Evolutionary conservation across 2,113 vertebrate genomes (phyloP).

Genomic region (Atlantisia rogersi): DNA sequence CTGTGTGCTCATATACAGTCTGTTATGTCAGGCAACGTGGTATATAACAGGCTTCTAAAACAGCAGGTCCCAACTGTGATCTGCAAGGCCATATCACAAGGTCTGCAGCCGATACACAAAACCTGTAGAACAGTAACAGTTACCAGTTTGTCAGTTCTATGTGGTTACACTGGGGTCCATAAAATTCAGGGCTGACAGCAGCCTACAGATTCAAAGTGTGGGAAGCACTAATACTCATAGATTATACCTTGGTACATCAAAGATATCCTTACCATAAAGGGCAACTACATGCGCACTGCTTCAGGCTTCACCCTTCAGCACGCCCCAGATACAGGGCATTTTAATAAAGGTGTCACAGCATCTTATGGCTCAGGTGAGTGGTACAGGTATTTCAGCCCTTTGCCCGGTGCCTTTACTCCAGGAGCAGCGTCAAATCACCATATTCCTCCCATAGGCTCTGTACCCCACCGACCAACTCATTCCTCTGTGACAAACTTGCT

Average conservation of each 20-base stretch:
- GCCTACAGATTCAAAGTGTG: neutral
- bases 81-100: neutral
- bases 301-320: neutral
- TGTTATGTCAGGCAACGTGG: neutral
- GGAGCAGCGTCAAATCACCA: neutral
- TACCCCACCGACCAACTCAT: neutral
- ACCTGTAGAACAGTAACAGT: neutral
- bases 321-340: fast-evolving
- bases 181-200: neutral
- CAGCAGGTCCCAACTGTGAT: neutral
- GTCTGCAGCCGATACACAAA: neutral
- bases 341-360: neutral
- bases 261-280: neutral
- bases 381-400: neutral
- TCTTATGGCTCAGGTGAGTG: neutral
- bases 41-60: neutral
- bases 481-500: neutral
- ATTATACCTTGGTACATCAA: neutral
- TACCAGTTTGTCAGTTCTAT: neutral
- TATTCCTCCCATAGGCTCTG: neutral
- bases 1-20: neutral
- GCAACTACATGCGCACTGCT: neutral
- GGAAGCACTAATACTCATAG: neutral
- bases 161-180: neutral
- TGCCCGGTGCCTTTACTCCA: neutral